Evolutionary conservation across 2,888 invertebrate species (phyloP).

Genomic region (Esperia sulphurella): DNA sequence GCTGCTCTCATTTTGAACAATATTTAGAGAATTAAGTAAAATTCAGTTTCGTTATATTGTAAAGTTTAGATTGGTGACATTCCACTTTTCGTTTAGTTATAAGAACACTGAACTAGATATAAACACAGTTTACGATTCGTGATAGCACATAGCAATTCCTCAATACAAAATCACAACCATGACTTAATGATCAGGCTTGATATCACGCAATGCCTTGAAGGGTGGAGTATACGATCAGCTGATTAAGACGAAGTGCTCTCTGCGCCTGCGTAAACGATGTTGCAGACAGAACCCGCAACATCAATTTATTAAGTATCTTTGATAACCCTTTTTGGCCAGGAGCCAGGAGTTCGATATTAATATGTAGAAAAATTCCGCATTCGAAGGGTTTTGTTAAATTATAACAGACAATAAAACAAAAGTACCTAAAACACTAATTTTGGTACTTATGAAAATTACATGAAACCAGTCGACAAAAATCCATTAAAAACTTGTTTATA

Average conservation of each 20-base stretch:
- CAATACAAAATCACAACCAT: conserved; percentile 20
- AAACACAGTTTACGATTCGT: neutral
- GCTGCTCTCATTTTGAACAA: conserved; percentile 77
- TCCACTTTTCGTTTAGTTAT: conserved; percentile 17
- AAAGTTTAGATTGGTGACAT: too few species aligned
- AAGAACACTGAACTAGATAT: conserved; percentile 1
- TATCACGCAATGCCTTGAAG: conserved; percentile 14
- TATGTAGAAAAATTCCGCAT: too few species aligned
- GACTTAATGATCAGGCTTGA: conserved; percentile 4
- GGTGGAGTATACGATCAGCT: conserved; percentile 52
- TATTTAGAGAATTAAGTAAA: neutral
- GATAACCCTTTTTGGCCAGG: neutral
- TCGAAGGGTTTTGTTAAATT: too few species aligned
- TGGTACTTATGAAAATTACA: too few species aligned
- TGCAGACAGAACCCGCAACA: conserved; percentile 23
- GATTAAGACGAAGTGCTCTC: conserved; percentile 20
- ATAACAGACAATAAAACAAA: too few species aligned
- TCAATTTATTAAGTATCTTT: neutral
- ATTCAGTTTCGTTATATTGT: neutral
- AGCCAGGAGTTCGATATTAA: neutral
- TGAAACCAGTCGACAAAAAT: too few species aligned
- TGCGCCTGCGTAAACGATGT: conserved; percentile 47
- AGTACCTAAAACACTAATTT: too few species aligned
- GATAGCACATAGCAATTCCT: neutral
- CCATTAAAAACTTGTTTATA: too few species aligned